Conservation (phyloP, 2,888 invertebrate species). For the Lamproptera curius region DNA sequence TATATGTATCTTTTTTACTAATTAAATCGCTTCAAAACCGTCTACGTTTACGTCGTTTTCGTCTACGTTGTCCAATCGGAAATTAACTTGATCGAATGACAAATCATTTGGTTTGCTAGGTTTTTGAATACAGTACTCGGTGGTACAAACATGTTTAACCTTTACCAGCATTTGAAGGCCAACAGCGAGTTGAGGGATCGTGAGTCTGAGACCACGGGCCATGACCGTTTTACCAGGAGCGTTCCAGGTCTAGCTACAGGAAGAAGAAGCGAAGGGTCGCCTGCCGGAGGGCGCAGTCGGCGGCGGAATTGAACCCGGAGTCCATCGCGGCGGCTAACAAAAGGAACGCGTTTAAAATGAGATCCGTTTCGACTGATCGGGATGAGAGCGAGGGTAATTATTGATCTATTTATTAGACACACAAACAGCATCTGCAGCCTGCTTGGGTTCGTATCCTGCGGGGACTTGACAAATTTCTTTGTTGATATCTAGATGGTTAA, state of each 20-base stretch:
- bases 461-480: no score
- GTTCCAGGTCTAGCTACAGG: slow-evolving; percentile 71
- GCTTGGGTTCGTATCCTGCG: no score
- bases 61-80: no score
- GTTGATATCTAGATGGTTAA: no score
- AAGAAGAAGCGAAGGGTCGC: slow-evolving; percentile 77
- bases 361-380: slow-evolving; percentile 81
- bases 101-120: no score
- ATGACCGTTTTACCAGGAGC: slow-evolving; percentile 87
- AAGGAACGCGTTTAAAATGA: slow-evolving; percentile 78
- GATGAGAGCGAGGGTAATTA: slow-evolving; percentile 78
- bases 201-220: slow-evolving; percentile 84
- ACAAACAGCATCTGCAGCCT: no score
- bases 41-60: no score
- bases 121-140: no score
- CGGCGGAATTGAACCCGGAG: slow-evolving; percentile 81
- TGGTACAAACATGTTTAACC: slow-evolving; percentile 82
- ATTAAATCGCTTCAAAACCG: no score
- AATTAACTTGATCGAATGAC: no score
- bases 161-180: slow-evolving; percentile 84
- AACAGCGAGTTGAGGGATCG: slow-evolving; percentile 75
- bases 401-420: no score
- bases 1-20: no score
- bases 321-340: slow-evolving; percentile 81
- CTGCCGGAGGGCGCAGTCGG: slow-evolving; percentile 83